A percentile compares a stretch with the other conserved stretches of the same genome.
Conservation (phyloP, 2,797 vertebrate species). For the Lepus oiostolus region DNA sequence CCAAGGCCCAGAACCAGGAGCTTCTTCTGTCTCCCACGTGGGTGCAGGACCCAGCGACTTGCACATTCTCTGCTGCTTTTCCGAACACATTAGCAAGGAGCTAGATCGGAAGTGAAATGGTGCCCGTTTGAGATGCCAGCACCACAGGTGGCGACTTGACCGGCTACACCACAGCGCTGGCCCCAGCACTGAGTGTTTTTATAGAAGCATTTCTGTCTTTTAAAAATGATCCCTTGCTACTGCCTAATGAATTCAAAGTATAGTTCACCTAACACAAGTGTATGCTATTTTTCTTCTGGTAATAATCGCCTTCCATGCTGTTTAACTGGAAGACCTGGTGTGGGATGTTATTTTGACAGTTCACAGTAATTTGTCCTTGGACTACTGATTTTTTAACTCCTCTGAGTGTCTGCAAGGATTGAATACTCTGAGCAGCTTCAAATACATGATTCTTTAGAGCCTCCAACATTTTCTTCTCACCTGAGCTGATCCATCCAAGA, state of each 20-base stretch:
- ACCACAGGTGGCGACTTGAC: too few relatives aligned
- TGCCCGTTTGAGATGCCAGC: too few relatives aligned
- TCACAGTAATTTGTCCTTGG: background rate
- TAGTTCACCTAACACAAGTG: slow-evolving; percentile 23
- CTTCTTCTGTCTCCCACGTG: too few relatives aligned
- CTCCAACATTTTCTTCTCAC: background rate
- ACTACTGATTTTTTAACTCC: slow-evolving; percentile 7
- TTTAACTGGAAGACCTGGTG: background rate
- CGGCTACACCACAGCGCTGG: too few relatives aligned
- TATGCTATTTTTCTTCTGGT: slow-evolving; percentile 5
- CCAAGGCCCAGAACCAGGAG: too few relatives aligned
- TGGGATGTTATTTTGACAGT: background rate
- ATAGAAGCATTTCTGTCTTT: slow-evolving; percentile 53
- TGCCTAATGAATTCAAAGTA: slow-evolving; percentile 6
- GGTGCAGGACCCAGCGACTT: too few relatives aligned
- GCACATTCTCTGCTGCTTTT: too few relatives aligned
- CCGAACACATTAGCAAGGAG: too few relatives aligned
- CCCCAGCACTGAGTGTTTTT: background rate
- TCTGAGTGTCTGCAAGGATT: background rate
- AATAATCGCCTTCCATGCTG: slow-evolving; percentile 12
- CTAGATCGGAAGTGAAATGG: too few relatives aligned
- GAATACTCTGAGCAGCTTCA: background rate
- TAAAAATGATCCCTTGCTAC: background rate
- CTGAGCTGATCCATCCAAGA: background rate
- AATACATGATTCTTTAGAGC: background rate